Conservation (phyloP, 1,140 invertebrate genomes). For the Drosophila subobscura region DNA sequence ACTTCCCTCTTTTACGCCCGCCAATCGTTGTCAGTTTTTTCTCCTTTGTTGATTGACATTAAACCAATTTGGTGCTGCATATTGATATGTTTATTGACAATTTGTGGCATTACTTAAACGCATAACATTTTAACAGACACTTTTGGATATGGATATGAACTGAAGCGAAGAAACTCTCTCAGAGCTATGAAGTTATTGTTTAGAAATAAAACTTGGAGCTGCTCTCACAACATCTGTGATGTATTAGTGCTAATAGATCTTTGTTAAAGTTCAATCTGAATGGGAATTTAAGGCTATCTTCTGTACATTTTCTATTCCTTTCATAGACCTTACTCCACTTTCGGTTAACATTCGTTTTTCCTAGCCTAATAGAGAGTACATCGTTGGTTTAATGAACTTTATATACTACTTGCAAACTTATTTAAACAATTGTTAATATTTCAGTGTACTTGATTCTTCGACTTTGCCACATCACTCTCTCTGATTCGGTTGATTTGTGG, state of each 20-base stretch:
- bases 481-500: slow-evolving; percentile 28
- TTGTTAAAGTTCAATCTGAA: background rate
- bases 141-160: too few relatives aligned
- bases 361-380: too few relatives aligned
- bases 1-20: too few relatives aligned
- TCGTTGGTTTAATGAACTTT: too few relatives aligned
- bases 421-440: background rate
- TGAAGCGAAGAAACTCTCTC: background rate
- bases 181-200: background rate
- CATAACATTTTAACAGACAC: too few relatives aligned
- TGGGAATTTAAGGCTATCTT: background rate
- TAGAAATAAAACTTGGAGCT: too few relatives aligned
- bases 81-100: slow-evolving; percentile 75
- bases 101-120: slow-evolving; percentile 33
- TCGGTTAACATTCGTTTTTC: too few relatives aligned
- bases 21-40: background rate
- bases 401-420: too few relatives aligned
- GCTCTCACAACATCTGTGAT: too few relatives aligned
- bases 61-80: slow-evolving; percentile 68
- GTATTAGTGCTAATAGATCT: too few relatives aligned
- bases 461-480: background rate
- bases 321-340: background rate
- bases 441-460: slow-evolving; percentile 11
- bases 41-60: slow-evolving; percentile 62
- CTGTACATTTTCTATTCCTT: background rate